Base-by-base conservation (phyloP, 1,140 invertebrate genomes). In the Anoplolepis gracilipes region DNA sequence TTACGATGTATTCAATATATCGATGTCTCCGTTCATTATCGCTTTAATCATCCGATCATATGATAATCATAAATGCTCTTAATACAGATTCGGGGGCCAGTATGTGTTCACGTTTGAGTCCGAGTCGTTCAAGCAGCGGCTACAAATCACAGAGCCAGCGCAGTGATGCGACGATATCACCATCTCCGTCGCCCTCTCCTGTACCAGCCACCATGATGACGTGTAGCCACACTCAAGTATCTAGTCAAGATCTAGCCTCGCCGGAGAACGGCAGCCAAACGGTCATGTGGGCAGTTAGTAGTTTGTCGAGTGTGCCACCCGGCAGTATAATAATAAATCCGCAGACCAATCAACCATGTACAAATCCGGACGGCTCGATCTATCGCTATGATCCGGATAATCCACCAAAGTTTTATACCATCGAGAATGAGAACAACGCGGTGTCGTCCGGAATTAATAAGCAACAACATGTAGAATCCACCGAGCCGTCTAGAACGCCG, bases 291-390 rank as follows among this genome's bases (percentile, higher is more conserved):
- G 98, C 98, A 61, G 97, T 98, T 10, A 98, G 97, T 55, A 97
- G 97, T 95, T 96, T 98, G 92, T 96, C 97, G 28, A 96, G 96
- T 82, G 97, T 98, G 53, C 98, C 98, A 73, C 95, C 97, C 76
- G 98, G 98, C 64, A 98, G 97, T 89, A 95, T 98, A 85, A 97
- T 98, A 85, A 98, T 98, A 91, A 97, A 98, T 94, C 98, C 98
- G 36, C 97, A 97, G 94, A 97, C 96, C 87, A 95, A 94, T 90
- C 93, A 94, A 53, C 92, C 92, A 11, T 94, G 93, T 70, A 94
- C 91, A 1, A 94, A 94, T 77, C 82, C 92, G 4, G 93, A 94
- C 46, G 96, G 96, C 70, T 96, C 96, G 36, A 95, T 97, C 53
- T 98, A 98, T 92, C 97, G 97, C 78, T 97, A 96, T 92, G 97